Conservation (phyloP, 2,888 invertebrate species). For the Trissoscelio sp. region DNA sequence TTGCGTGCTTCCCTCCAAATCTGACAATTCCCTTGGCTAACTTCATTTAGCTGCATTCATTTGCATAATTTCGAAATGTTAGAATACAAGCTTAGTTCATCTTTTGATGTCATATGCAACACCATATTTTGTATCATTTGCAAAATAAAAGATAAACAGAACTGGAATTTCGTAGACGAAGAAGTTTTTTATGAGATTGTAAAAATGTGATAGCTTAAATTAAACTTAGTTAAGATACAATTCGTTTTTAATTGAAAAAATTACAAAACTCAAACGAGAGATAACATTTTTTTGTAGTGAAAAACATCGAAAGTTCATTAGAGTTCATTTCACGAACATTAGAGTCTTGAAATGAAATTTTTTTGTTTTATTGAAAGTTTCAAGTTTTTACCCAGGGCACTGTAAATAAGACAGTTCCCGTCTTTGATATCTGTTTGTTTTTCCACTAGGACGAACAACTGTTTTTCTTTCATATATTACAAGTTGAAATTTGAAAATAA, state of each 20-base stretch:
- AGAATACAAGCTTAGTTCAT: not conserved
- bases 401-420: conserved; percentile 4
- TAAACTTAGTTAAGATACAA: not conserved
- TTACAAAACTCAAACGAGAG: not conserved
- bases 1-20: conserved; percentile 26
- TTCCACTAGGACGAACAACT: conserved; percentile 1
- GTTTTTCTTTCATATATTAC: not conserved
- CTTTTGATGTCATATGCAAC: too few species aligned
- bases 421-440: conserved; percentile 9
- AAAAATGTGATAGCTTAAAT: not conserved
- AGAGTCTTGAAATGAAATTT: conserved; percentile 3
- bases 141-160: too few species aligned
- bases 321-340: conserved; percentile 21
- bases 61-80: conserved; percentile 38
- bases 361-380: conserved; percentile 14
- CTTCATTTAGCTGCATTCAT: conserved; percentile 39
- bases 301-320: conserved; percentile 21
- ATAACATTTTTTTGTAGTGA: not conserved
- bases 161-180: too few species aligned
- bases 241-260: conserved; percentile 3
- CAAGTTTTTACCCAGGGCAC: not conserved
- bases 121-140: too few species aligned
- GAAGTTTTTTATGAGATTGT: too few species aligned
- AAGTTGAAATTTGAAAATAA: too few species aligned
- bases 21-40: conserved; percentile 45